phyloP scores from a whole-genome alignment of 2,113 vertebrate genomes.

The Mus pahari region DNA sequence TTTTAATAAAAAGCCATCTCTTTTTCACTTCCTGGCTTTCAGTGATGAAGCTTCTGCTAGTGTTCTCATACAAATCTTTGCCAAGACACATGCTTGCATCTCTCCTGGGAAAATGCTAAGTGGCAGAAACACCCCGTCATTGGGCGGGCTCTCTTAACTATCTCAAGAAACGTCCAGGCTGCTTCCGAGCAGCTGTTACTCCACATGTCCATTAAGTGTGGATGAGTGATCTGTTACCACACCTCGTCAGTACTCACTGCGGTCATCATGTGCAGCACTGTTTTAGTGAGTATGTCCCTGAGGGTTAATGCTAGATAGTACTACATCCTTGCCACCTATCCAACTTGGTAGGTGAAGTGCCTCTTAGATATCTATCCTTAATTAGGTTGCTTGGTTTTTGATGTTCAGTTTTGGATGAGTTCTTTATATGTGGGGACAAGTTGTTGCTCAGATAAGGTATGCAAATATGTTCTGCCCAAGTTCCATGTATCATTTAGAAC shows the following conservation, averaged over 20 bases:
- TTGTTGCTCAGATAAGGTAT: not conserved
- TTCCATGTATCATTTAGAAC: not conserved
- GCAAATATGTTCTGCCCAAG: not conserved
- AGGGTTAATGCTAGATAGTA: rapidly evolving
- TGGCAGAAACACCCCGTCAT: not conserved
- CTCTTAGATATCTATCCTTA: not conserved
- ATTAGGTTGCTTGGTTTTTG: not conserved
- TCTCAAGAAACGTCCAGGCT: not conserved
- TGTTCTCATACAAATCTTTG: too few relatives aligned
- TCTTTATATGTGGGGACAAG: not conserved
- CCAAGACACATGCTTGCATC: not conserved
- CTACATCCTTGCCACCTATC: rapidly evolving
- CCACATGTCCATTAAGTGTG: not conserved
- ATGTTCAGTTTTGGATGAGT: not conserved
- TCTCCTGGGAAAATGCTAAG: not conserved
- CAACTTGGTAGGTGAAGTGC: not conserved
- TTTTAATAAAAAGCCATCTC: not conserved
- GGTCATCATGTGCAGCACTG: not conserved
- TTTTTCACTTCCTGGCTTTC: not conserved
- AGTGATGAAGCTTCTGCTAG: not conserved
- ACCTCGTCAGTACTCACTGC: not conserved
- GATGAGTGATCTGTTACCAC: not conserved
- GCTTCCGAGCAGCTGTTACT: not conserved
- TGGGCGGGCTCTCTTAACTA: not conserved
- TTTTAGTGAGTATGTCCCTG: rapidly evolving